Percentiles rank a stretch among this genome's conserved stretches.
Evolutionary conservation across 2,888 invertebrate genomes (phyloP).

Genomic region (Corythucha ciliata): DNA sequence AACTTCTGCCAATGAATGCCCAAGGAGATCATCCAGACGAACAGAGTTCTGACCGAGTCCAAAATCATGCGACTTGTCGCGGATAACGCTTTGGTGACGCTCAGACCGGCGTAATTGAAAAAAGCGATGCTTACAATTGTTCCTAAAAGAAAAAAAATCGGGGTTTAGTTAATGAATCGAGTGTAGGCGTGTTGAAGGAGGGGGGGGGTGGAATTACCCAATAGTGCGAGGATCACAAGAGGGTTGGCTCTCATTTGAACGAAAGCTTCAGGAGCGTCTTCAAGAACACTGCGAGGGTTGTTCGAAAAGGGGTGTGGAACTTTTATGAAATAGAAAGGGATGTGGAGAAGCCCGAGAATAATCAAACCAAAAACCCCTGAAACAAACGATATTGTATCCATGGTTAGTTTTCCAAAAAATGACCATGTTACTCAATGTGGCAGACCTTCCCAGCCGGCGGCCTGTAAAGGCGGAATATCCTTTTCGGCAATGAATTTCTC

Average conservation of each 20-base stretch:
- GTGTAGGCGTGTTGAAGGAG: too few species aligned
- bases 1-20: constrained; percentile 68
- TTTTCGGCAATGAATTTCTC: constrained; percentile 77
- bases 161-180: too few species aligned
- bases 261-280: constrained; percentile 77
- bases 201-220: constrained; percentile 46
- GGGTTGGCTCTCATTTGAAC: constrained; percentile 63
- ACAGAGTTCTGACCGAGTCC: constrained; percentile 76
- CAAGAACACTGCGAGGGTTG: constrained; percentile 64
- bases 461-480: constrained; percentile 82
- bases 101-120: constrained; percentile 86
- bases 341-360: constrained; percentile 52
- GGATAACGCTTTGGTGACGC: constrained; percentile 86
- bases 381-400: too few species aligned
- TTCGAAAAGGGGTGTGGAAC: constrained; percentile 67
- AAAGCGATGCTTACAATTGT: constrained; percentile 80
- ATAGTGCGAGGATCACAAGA: constrained; percentile 53
- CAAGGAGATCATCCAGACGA: constrained; percentile 81
- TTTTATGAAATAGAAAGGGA: constrained; percentile 73
- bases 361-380: constrained; percentile 60
- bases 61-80: constrained; percentile 86
- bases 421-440: neutral
- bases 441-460: constrained; percentile 86
- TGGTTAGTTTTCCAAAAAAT: too few species aligned
- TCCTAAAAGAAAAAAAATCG: too few species aligned